A percentile compares a stretch with the other conserved stretches of the same genome.
Conservation (phyloP, 2,797 vertebrate species). For the Sebastes matsubarae region DNA sequence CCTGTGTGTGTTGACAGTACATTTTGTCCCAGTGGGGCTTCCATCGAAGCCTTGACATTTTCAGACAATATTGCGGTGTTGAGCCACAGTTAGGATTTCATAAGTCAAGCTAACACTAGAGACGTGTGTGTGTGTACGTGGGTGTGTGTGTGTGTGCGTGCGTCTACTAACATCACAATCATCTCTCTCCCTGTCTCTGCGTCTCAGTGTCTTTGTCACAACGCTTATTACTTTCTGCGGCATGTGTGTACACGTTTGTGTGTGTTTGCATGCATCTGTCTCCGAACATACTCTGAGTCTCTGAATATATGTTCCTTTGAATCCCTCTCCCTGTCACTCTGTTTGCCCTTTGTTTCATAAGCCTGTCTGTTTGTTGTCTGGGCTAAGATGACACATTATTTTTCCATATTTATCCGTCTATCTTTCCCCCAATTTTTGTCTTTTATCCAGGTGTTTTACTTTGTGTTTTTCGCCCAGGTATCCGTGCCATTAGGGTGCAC, state of each 20-base stretch:
- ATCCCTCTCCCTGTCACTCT: constrained; percentile 49
- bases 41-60: constrained; percentile 79
- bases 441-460: constrained; percentile 51
- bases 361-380: constrained; percentile 43
- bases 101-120: constrained; percentile 70
- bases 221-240: constrained; percentile 67
- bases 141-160: constrained; percentile 1
- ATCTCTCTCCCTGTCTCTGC: constrained; percentile 51
- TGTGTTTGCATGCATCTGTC: constrained; percentile 44
- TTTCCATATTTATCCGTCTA: constrained; percentile 43
- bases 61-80: constrained; percentile 79
- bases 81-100: constrained; percentile 77
- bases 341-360: constrained; percentile 60
- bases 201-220: constrained; percentile 56
- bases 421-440: constrained; percentile 16
- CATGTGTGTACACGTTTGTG: constrained; percentile 26
- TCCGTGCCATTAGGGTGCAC: constrained; percentile 38
- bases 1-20: constrained; percentile 70
- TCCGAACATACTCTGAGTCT: constrained; percentile 44
- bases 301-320: constrained; percentile 55
- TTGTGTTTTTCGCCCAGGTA: constrained; percentile 34
- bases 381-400: constrained; percentile 40
- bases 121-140: constrained; percentile 14
- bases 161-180: constrained; percentile 43
- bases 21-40: constrained; percentile 76